These are phyloP conservation scores for Epinephelus awoara DNA, from an alignment of 2,797 vertebrate genomes.

Conservation along the genomic window DNA sequence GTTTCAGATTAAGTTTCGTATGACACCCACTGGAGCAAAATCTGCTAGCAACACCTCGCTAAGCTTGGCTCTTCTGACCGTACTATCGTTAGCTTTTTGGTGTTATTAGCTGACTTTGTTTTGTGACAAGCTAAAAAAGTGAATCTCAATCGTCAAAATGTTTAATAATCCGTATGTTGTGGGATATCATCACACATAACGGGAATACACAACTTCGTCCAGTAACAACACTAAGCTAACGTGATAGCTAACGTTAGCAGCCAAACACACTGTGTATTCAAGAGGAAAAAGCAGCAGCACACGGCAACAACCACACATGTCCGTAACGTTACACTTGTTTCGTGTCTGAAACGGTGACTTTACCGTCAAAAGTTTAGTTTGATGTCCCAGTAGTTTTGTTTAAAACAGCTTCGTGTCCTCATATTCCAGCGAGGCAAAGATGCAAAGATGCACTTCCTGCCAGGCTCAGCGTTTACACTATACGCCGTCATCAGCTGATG, in stretches of 20 bases:
- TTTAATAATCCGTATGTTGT: background rate
- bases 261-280: background rate
- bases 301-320: accelerated
- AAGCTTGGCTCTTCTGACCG: slow-evolving; percentile 13
- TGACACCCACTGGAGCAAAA: background rate
- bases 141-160: background rate
- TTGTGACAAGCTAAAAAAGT: background rate
- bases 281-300: background rate
- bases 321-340: accelerated
- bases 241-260: slow-evolving; percentile 67
- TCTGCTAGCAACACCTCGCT: slow-evolving; percentile 41
- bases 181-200: background rate
- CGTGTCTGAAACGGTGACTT: slow-evolving; percentile 2
- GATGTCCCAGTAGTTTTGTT: background rate
- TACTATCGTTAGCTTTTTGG: background rate
- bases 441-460: slow-evolving; percentile 78
- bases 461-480: slow-evolving; percentile 51
- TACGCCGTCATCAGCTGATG: slow-evolving; percentile 87
- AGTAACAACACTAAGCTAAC: slow-evolving; percentile 56
- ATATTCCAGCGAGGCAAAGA: slow-evolving; percentile 63
- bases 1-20: background rate
- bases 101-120: background rate
- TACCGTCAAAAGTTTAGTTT: slow-evolving; percentile 60
- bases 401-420: slow-evolving; percentile 54
- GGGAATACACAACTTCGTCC: slow-evolving; percentile 57